Base-by-base conservation (phyloP, 2,888 invertebrate genomes). In the Tryphoninae sp. region DNA sequence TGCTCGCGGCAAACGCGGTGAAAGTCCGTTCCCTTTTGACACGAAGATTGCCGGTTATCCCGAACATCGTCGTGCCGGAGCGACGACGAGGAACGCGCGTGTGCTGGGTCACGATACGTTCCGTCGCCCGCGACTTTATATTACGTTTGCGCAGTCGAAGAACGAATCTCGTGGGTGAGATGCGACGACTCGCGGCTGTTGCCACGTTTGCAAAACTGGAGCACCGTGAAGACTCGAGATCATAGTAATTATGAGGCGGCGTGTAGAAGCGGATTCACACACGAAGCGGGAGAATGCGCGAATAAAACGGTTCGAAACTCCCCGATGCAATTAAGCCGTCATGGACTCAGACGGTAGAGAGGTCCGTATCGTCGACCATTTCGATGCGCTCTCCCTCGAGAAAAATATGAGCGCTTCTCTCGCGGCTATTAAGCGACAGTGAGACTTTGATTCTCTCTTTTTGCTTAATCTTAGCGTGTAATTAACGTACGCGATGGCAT, bases 171-270 rank as follows among this genome's bases (percentile, higher is more conserved):
- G 45, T 61, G 74, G 49, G 67, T 68, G 62, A 40, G 49, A 67
- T 55, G 59, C 49, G 59, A 51, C 62, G 23, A 59, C 19, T 84
- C 82, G 33, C 33, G 59, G 51, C 68, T 49, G 45, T 59, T 81
- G 59, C 77, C 80, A 78, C 82, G 79, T 82, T 75, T 71, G 75
- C 81, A 85, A 87, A 89, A 89, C 85, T 89, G 89, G 89, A 88
- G 89, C 89, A 89, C 86, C 86, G 85, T 86, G 86, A 88, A 87
- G 85, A 73, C 83, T 84, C 80, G 78, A 84, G 86, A 89, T 89
- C 86, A 89, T 87, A 89, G 89, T 89, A 89, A 89, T 89, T 89
- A 89, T 84, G 85, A 83, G 84, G 85, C 78, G 84, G 81, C 87
- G 86, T 85, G 86, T 86, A 86, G 88, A 77, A 89, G 84, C 87